Evolutionary conservation across 2,113 vertebrate species (phyloP), one percentile per base, ranked within the genome.

Genomic region (Gopherus flavomarginatus): DNA sequence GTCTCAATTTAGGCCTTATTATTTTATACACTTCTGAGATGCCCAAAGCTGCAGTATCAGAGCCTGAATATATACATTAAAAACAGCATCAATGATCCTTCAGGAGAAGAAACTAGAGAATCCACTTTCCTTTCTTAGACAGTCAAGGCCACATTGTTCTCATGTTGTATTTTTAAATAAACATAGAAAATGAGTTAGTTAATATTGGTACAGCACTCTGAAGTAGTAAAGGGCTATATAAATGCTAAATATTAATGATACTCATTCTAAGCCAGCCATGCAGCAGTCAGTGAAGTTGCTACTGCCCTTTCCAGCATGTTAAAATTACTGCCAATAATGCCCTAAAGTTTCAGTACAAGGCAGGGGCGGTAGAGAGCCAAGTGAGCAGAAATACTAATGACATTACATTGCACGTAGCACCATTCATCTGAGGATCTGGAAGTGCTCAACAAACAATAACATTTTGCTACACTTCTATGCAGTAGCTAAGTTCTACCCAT

Each of bases 401-500:
- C 14, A 53, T 8, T n/a, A 42, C 35, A 21, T 2, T 78, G 27
- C 4, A 59, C 53, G 11, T 53, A 50, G 1, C 29, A 31, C 5
- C 2, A 8, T 89, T 93, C 11, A 53, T 53, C 31, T 49, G 21
- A 89, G 93, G 80, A 83, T 42, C 38, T 26, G 38, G 42, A 44
- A 77, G 42, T 83, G 3, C 57, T 85, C 22, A 78, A 83, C 12
- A 78, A 65, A 5, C 1, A 86, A 80, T 57, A 8, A 1, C 78
- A 83, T 89, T 56, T 89, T 92, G 26, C 11, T 92, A 78, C 3
- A 2, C 1, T 2, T 21, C 27, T 83, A 8, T 2, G 17, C 69
- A 0, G 1, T 2, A 77, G n/a, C 24, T 2, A 56, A 65, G 86
- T 86, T 1, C 0, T 5, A 81, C 26, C 1, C 16, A 1, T 29